Evolutionary conservation across 1,140 invertebrate species (phyloP), one percentile per base, ranked within the genome.

Genomic region (Harpegnathos saltator): DNA sequence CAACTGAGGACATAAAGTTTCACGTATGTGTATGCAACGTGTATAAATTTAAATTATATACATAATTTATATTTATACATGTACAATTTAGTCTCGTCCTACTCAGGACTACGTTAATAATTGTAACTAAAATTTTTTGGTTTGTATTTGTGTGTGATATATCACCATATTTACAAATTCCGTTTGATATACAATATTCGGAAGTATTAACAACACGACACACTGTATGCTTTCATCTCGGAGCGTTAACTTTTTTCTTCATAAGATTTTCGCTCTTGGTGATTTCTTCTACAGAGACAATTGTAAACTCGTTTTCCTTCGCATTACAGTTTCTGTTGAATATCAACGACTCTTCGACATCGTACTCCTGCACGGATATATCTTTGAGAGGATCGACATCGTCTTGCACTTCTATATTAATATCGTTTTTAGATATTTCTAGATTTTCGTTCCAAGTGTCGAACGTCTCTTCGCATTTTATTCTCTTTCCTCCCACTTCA

Each of bases 221-320:
- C 15, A 65, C 65, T 75, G 44, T 24, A 69, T 22, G 33, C 2
- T 56, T 71, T 80, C 24, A 80, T 80, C 75, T 58, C 3, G 26
- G 66, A n/a, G 15, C 54, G 14, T 19, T 14, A 33, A n/a, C 26
- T 22, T 80, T 52, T 58, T 59, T 15, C 2, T 5, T 33, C 5
- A 33, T 80, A 17, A 48, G 48, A 29, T 80, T 58, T 17, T 44
- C 29, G 29, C 5, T 38, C 14, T 22, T 14, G 5, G 59, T n/a
- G 1, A 63, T 44, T 33, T 54, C 48, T 74, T 38, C 15, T 52
- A 62, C 54, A 3, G 63, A 29, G 56, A 50, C 50, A n/a, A 56
- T 61, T 4, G 26, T 14, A 4, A 65, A 65, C 7, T 54, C 71
- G 56, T 88, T 84, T 58, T 19, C 44, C 59, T 65, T 75, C 1